These are phyloP conservation scores for Drosophila takahashii DNA, from an alignment of 1,140 invertebrate genomes.

Conservation along the genomic window DNA sequence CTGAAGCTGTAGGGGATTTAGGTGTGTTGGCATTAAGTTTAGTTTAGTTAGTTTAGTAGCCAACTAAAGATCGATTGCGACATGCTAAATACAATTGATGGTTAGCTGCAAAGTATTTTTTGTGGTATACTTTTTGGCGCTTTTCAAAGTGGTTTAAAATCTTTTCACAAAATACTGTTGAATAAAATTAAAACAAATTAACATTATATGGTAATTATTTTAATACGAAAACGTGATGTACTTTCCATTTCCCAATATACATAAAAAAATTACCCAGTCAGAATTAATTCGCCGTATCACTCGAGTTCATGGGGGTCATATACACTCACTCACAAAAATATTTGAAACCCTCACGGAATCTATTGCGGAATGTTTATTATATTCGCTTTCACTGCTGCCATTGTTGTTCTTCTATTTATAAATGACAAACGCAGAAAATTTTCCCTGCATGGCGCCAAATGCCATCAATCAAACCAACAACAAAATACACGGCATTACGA, in stretches of 20 bases:
- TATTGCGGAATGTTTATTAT: constrained; percentile 45
- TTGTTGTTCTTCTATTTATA: constrained; percentile 56
- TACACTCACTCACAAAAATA: neutral
- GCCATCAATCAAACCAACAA: constrained; percentile 62
- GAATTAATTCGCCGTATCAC: constrained; percentile 31
- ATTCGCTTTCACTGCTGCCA: constrained; percentile 4
- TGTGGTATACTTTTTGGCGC: neutral
- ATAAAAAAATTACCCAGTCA: neutral
- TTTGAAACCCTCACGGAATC: constrained; percentile 5
- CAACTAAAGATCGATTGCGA: constrained; percentile 8
- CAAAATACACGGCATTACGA: constrained; percentile 39
- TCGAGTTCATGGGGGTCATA: constrained; percentile 34
- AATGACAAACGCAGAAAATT: constrained; percentile 49
- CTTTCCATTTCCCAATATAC: neutral
- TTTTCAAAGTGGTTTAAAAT: neutral
- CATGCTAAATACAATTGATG: neutral
- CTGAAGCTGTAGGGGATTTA: neutral
- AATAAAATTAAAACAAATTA: neutral
- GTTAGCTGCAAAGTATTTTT: neutral
- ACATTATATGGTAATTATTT: neutral
- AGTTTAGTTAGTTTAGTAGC: neutral
- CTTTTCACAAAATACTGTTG: neutral
- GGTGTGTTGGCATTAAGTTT: neutral
- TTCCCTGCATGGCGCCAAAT: constrained; percentile 44
- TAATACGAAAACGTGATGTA: neutral